These are phyloP conservation scores for Gymnorhina tibicen DNA, from an alignment of 2,113 vertebrate genomes.

Conservation along the genomic window DNA sequence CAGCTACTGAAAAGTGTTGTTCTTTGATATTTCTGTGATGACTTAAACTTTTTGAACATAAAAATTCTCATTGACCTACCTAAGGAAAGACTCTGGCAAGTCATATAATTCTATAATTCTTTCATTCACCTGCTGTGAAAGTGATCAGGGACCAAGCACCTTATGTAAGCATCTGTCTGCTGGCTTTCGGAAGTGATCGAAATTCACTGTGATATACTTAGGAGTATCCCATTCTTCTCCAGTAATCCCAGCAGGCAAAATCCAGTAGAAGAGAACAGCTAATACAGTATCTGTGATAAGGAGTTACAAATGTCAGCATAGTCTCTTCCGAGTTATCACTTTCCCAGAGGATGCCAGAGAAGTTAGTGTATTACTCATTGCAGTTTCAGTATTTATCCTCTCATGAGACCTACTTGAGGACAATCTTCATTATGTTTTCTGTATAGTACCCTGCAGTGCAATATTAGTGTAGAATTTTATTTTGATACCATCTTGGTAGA, in stretches of 20 bases:
- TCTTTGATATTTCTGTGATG: background rate
- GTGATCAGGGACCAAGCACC: background rate
- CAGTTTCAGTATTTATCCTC: conserved; percentile 18
- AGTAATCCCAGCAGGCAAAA: conserved; percentile 26
- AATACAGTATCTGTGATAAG: conserved; percentile 57
- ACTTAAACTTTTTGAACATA: background rate
- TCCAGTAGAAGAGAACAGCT: conserved; percentile 45
- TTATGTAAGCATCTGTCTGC: background rate
- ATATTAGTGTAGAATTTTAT: background rate
- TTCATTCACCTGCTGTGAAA: background rate
- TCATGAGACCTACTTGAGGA: conserved; percentile 19
- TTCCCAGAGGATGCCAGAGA: conserved; percentile 7
- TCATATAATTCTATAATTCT: background rate
- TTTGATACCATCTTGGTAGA: background rate
- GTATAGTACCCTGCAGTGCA: background rate
- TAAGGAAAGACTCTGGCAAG: background rate
- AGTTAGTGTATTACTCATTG: conserved; percentile 1
- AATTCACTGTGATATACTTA: background rate
- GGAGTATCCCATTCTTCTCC: conserved; percentile 41
- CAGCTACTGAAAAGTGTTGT: background rate
- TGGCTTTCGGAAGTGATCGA: conserved; percentile 15
- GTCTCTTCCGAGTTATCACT: conserved; percentile 10
- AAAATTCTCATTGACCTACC: background rate
- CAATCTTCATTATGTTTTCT: background rate
- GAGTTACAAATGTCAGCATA: conserved; percentile 56